Percentiles rank a stretch among this genome's conserved stretches.
phyloP scores from a whole-genome alignment of 2,888 invertebrate species.

The Tuberolachnus salignus region DNA sequence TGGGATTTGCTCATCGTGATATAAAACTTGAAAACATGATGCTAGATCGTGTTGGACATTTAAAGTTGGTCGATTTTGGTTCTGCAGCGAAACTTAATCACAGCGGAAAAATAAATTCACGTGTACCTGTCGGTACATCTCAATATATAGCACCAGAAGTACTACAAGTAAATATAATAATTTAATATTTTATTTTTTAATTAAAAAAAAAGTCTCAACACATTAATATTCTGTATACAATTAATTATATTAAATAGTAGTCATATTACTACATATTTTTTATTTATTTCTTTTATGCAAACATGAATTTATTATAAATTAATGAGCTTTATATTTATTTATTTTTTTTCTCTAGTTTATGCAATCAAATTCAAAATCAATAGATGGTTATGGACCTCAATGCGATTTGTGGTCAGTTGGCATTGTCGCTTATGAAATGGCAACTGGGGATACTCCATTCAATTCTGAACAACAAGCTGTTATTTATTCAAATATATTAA shows the following conservation, averaged over 20 bases:
- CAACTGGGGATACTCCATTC: conserved; percentile 79
- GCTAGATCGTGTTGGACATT: conserved; percentile 82
- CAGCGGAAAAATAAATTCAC: conserved; percentile 68
- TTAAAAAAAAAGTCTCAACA: too few relatives aligned
- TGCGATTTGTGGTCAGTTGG: conserved; percentile 92
- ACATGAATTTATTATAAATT: neutral
- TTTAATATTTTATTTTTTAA: too few relatives aligned
- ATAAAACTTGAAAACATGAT: conserved; percentile 86
- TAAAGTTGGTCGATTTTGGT: conserved; percentile 85
- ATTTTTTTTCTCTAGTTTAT: conserved; percentile 46
- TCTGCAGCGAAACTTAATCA: conserved; percentile 76
- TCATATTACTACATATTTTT: too few relatives aligned
- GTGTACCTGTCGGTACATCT: conserved; percentile 79
- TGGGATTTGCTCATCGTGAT: conserved; percentile 87
- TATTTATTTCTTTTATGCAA: too few relatives aligned
- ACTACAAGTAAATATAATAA: conserved; percentile 71
- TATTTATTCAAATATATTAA: conserved; percentile 66
- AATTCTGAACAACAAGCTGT: conserved; percentile 63
- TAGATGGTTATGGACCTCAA: conserved; percentile 62
- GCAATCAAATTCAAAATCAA: conserved; percentile 59
- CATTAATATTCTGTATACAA: too few relatives aligned
- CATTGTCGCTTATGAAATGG: conserved; percentile 81
- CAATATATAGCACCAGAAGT: conserved; percentile 89
- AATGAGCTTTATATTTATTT: neutral
- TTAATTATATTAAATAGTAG: too few relatives aligned